phyloP scores from a whole-genome alignment of 2,888 invertebrate genomes.

The Drosophila meridiana region DNA sequence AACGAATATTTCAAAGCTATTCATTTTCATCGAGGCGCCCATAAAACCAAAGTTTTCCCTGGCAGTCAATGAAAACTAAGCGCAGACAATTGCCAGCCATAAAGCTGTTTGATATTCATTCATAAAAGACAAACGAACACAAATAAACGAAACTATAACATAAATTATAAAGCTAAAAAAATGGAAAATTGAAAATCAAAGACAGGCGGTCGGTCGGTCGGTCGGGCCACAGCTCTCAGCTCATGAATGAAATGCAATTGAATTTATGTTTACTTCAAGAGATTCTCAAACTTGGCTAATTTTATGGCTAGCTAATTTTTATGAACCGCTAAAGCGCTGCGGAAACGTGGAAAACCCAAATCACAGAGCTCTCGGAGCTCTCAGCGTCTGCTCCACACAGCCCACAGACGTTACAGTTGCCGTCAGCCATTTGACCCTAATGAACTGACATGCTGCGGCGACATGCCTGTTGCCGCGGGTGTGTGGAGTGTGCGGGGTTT shows the following conservation, averaged over 20 bases:
- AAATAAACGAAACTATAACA: slow-evolving; percentile 26
- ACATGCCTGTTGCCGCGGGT: slow-evolving; percentile 17
- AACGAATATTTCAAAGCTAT: slow-evolving; percentile 15
- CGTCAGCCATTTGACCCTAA: slow-evolving; percentile 68
- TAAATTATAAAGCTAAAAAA: slow-evolving; percentile 35
- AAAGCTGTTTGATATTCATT: slow-evolving; percentile 38
- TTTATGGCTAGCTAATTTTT: slow-evolving; percentile 77
- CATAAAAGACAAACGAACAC: slow-evolving; percentile 8
- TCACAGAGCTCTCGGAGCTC: slow-evolving; percentile 34
- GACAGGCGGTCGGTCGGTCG: background rate
- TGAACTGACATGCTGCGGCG: slow-evolving; percentile 69
- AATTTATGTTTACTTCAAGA: slow-evolving; percentile 62
- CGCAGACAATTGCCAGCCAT: slow-evolving; percentile 15
- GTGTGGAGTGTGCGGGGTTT: background rate
- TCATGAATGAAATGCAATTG: slow-evolving; percentile 77
- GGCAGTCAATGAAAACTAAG: slow-evolving; percentile 30
- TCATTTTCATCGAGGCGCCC: slow-evolving; percentile 19
- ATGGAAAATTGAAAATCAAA: slow-evolving; percentile 33
- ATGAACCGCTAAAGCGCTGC: slow-evolving; percentile 65
- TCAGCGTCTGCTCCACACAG: slow-evolving; percentile 15
- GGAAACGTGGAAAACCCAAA: slow-evolving; percentile 45
- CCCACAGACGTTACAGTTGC: slow-evolving; percentile 53
- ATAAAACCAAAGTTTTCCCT: slow-evolving; percentile 21
- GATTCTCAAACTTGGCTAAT: slow-evolving; percentile 49
- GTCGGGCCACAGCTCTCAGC: background rate